These are phyloP conservation scores for Aythya baeri DNA, from an alignment of 2,113 vertebrate genomes.

Conservation along the genomic window DNA sequence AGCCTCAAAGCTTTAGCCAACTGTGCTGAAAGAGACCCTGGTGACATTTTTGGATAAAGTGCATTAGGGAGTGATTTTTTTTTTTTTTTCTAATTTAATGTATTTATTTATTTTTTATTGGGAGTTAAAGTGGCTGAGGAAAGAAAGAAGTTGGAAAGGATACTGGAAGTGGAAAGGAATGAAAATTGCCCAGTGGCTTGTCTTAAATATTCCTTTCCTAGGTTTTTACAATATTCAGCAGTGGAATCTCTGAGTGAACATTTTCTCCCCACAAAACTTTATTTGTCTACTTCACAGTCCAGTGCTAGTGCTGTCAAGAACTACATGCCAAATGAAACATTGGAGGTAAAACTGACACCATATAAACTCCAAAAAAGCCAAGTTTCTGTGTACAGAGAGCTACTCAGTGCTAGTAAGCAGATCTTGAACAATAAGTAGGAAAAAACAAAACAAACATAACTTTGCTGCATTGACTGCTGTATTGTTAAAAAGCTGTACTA, in stretches of 20 bases:
- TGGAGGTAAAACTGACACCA: slow-evolving; percentile 35
- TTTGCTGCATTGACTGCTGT: neutral
- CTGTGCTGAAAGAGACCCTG: neutral
- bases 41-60: neutral
- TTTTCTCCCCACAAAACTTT: slow-evolving; percentile 60
- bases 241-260: slow-evolving; percentile 40
- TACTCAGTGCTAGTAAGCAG: neutral
- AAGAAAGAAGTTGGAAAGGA: slow-evolving; percentile 20
- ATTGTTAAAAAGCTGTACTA: neutral
- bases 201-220: slow-evolving; percentile 3
- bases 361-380: neutral
- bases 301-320: neutral
- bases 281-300: slow-evolving; percentile 52
- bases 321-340: slow-evolving; percentile 11
- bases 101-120: neutral
- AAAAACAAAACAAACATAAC: neutral
- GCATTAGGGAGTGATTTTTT: neutral
- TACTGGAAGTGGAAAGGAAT: slow-evolving; percentile 19
- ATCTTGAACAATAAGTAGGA: neutral
- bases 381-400: neutral
- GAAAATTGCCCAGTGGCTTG: neutral
- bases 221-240: slow-evolving; percentile 62
- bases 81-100: neutral
- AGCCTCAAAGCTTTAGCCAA: neutral
- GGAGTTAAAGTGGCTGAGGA: neutral